phyloP scores from a whole-genome alignment of 1,140 invertebrate species.

The Limonius californicus region DNA sequence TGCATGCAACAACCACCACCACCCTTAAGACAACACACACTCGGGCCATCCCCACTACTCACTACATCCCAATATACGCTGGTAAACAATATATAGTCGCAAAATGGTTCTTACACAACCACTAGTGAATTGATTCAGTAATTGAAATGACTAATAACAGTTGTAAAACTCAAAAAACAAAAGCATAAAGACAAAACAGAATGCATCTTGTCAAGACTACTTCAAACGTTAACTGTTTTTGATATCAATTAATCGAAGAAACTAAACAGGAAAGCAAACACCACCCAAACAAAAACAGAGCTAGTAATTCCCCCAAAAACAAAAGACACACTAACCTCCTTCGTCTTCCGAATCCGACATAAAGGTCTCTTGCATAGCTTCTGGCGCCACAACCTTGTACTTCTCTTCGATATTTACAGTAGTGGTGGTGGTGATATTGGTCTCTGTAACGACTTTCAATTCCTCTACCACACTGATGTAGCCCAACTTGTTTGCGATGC shows the following conservation, averaged over 20 bases:
- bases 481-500: constrained; percentile 92
- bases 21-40: constrained; percentile 23
- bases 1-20: constrained; percentile 41
- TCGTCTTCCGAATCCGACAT: constrained; percentile 99
- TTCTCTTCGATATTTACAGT: constrained; percentile 81
- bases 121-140: too few relatives aligned
- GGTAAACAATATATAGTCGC: too few relatives aligned
- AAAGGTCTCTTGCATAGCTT: constrained; percentile 98
- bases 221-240: too few relatives aligned
- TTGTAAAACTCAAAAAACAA: too few relatives aligned
- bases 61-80: constrained; percentile 8
- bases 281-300: too few relatives aligned
- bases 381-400: constrained; percentile 93
- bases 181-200: too few relatives aligned
- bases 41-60: constrained; percentile 20
- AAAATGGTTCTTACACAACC: too few relatives aligned
- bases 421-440: constrained; percentile 69
- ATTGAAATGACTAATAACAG: too few relatives aligned
- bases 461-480: constrained; percentile 98
- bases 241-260: too few relatives aligned
- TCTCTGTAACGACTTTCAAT: constrained; percentile 94
- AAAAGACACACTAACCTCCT: constrained; percentile 66
- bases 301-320: not conserved
- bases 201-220: not conserved
- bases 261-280: too few relatives aligned